Evolutionary conservation across 2,888 invertebrate genomes (phyloP), one percentile per base, ranked within the genome.

Genomic region (Apomyelois bistriatella): DNA sequence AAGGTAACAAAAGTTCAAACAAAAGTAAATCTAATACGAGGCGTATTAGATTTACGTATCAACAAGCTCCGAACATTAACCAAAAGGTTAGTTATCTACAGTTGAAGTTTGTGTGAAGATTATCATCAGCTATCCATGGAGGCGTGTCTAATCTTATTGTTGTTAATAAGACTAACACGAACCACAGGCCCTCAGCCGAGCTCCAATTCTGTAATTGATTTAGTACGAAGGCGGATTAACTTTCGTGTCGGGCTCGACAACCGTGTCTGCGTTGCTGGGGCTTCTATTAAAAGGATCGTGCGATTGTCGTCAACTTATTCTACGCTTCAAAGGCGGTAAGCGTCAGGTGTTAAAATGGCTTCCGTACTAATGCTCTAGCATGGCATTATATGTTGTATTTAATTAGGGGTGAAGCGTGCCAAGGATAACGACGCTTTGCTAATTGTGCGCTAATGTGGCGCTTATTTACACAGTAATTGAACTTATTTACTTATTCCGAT

Each of bases 261-360:
- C 9, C 40, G 16, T 38, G 46, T 30, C 43, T 43, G 30, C 15
- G 46, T 46, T 30, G n/a, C 46, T 75, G 81, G 49, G 88, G 85
- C 79, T 86, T 88, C 87, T 72, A 77, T 76, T 87, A 86, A 87
- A 82, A 73, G 84, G 84, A 85, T 82, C 68, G 68, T 72, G 72
- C 72, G 78, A 81, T 82, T 77, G 77, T 68, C 66, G 60, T 58
- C 70, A 74, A 70, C 76, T 82, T 40, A 37, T 9, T 3, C 22
- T 74, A 68, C 72, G 70, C 73, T 70, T 67, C 61, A 72, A 73
- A 48, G 22, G 47, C 37, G 48, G 13, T 48, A 69, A 58, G 61
- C 67, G 65, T 61, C 69, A 68, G 64, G 74, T 64, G 68, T 64
- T 60, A 66, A 64, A 58, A 68, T 62, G 68, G 73, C 73, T 77